Percentiles rank a stretch among this genome's conserved stretches.
These are phyloP conservation scores for Napeogenes sylphis DNA, from an alignment of 2,888 invertebrate genomes.

Conservation along the genomic window DNA sequence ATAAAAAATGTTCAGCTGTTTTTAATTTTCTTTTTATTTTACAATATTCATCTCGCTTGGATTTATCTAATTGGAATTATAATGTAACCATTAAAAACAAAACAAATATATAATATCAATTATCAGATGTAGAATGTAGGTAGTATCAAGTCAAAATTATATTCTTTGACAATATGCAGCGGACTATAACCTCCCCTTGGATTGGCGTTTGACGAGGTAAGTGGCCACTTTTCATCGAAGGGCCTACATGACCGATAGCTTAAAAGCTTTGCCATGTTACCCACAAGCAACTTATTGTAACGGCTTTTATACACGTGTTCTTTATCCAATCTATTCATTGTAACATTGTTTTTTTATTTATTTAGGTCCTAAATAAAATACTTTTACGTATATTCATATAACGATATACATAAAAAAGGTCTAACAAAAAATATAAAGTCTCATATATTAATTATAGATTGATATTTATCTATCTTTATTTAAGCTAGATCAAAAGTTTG, in stretches of 20 bases:
- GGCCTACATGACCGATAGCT: slow-evolving; percentile 68
- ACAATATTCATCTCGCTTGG: no score
- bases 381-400: no score
- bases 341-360: no score
- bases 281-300: slow-evolving; percentile 47
- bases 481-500: neutral
- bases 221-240: slow-evolving; percentile 72
- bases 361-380: no score
- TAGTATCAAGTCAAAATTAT: slow-evolving; percentile 4
- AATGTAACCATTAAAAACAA: neutral
- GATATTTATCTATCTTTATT: neutral
- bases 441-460: neutral
- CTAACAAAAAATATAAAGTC: neutral
- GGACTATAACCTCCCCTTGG: slow-evolving; percentile 37
- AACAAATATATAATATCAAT: neutral
- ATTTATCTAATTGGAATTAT: no score
- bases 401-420: no score
- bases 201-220: slow-evolving; percentile 73
- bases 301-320: slow-evolving; percentile 19
- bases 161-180: slow-evolving; percentile 30
- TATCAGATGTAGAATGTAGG: neutral
- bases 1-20: no score
- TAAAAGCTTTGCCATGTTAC: slow-evolving; percentile 72
- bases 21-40: no score
- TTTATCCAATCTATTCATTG: neutral